Conservation (phyloP, 2,797 vertebrate species). For the Otus scops region DNA sequence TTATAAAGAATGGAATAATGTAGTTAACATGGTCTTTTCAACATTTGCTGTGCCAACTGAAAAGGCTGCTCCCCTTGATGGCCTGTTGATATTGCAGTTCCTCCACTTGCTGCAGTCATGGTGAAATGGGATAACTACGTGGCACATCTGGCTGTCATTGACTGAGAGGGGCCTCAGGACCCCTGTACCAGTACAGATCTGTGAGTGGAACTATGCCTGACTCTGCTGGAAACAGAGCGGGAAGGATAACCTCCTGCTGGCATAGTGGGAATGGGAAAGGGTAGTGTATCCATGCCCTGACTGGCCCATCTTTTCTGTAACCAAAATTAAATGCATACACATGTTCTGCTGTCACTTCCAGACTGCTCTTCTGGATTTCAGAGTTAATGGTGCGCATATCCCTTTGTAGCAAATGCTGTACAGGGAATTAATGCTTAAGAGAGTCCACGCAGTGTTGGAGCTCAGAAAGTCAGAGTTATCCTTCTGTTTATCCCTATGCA, state of each 20-base stretch:
- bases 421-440: not conserved
- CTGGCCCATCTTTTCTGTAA: not conserved
- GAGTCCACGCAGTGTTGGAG: not conserved
- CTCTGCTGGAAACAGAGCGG: not conserved
- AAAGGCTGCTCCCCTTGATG: not conserved
- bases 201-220: not conserved
- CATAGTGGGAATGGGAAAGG: not conserved
- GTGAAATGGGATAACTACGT: not conserved
- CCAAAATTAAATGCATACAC: not conserved
- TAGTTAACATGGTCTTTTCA: not conserved
- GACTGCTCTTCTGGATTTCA: not conserved
- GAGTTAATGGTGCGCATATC: not conserved
- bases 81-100: not conserved
- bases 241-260: not conserved
- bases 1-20: not conserved
- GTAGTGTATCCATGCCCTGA: accelerated
- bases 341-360: not conserved
- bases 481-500: not conserved
- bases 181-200: not conserved
- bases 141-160: accelerated
- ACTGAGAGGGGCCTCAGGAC: not conserved
- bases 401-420: not conserved
- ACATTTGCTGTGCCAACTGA: not conserved
- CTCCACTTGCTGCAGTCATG: not conserved
- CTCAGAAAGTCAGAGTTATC: not conserved